Conservation (phyloP, 2,113 vertebrate genomes). For the Gambusia holbrooki region DNA sequence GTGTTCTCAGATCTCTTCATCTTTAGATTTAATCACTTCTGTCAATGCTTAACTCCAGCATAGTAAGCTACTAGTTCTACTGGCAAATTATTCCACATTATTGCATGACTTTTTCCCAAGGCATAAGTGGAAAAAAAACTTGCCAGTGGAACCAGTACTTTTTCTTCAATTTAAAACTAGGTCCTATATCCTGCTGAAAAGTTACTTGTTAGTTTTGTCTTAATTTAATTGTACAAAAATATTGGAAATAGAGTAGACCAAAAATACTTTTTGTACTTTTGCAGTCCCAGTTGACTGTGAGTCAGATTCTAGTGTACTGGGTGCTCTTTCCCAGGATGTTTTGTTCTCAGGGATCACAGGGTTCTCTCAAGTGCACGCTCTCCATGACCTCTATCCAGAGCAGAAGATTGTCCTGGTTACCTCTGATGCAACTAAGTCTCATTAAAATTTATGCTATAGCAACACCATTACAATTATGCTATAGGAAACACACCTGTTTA, state of each 20-base stretch:
- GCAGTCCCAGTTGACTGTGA: background rate
- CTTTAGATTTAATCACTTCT: background rate
- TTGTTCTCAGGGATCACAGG: conserved; percentile 28
- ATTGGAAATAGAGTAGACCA: no score
- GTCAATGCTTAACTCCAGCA: background rate
- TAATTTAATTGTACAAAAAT: no score
- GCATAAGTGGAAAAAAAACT: no score
- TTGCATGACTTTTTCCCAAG: no score
- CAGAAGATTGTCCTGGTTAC: conserved; percentile 30
- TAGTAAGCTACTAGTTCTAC: background rate
- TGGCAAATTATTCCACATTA: no score
- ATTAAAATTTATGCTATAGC: conserved; percentile 3
- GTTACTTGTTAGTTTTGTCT: background rate
- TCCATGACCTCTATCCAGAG: conserved; percentile 31
- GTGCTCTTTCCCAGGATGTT: conserved; percentile 15
- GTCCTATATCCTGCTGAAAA: no score
- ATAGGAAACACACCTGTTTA: background rate
- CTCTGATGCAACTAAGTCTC: background rate
- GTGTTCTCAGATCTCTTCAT: background rate
- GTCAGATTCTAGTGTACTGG: background rate
- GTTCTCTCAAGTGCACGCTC: conserved; percentile 29
- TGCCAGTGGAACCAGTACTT: no score
- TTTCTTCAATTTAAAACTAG: no score
- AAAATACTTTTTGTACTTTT: no score
- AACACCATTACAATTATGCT: background rate